A percentile compares a stretch with the other conserved stretches of the same genome.
Evolutionary conservation across 2,113 vertebrate species (phyloP).

Genomic region (Pandion haliaetus): DNA sequence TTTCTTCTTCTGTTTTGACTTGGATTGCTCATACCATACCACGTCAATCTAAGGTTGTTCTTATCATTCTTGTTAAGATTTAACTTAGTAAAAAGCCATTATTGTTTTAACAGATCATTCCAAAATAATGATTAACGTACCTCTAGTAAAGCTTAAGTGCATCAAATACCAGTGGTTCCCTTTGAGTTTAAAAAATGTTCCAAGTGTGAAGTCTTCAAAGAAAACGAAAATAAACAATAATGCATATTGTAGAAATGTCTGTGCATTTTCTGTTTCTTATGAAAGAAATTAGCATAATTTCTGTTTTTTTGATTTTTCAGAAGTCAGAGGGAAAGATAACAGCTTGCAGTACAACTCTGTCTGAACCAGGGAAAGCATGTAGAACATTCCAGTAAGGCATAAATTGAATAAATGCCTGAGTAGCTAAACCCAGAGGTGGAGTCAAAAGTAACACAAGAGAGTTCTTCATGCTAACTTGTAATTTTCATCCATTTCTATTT

Average conservation of each 20-base stretch:
- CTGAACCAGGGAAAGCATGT: background rate
- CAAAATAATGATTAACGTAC: slow-evolving; percentile 38
- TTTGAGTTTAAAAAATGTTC: background rate
- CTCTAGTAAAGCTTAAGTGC: background rate
- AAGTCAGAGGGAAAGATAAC: background rate
- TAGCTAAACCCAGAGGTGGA: background rate
- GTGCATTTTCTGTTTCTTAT: background rate
- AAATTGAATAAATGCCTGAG: background rate
- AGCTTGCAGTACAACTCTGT: background rate
- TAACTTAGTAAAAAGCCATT: slow-evolving; percentile 37
- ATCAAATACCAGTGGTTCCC: background rate
- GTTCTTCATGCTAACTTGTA: background rate
- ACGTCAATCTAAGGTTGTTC: background rate
- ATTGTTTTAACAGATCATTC: background rate
- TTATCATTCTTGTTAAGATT: slow-evolving; percentile 34
- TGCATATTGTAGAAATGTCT: background rate
- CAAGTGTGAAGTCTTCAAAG: background rate
- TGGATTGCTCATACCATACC: background rate
- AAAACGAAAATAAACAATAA: background rate
- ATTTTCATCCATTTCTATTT: background rate
- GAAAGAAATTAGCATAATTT: background rate
- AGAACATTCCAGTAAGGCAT: background rate
- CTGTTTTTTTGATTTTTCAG: background rate
- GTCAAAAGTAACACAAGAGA: background rate
- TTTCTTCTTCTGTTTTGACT: background rate